phyloP scores from a whole-genome alignment of 2,797 vertebrate species.

The Neosilurus mollespiculum region DNA sequence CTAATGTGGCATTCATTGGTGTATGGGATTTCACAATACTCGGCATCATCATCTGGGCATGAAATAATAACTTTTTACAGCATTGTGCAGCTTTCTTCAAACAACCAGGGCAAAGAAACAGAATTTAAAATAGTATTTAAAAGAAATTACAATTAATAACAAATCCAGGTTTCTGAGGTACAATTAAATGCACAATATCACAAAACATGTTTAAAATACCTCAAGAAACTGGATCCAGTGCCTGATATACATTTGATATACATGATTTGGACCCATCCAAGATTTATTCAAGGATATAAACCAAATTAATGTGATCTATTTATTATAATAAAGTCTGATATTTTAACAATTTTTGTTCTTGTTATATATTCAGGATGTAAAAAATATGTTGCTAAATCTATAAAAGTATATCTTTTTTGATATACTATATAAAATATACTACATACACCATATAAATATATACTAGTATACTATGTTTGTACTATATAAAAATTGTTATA shows the following conservation, averaged over 20 bases:
- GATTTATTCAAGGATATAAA: background rate
- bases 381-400: too few species aligned
- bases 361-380: too few species aligned
- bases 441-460: too few species aligned
- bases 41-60: background rate
- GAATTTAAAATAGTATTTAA: background rate
- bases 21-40: conserved; percentile 11
- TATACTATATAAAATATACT: too few species aligned
- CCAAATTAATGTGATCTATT: too few species aligned
- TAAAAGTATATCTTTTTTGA: too few species aligned
- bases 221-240: background rate
- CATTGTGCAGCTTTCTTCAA: background rate
- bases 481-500: too few species aligned
- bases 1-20: conserved; percentile 31
- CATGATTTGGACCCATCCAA: background rate
- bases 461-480: too few species aligned
- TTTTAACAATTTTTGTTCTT: too few species aligned
- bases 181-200: background rate
- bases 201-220: background rate
- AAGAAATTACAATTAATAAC: background rate
- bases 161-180: background rate
- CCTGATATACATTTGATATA: background rate
- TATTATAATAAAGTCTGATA: too few species aligned
- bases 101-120: background rate
- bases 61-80: background rate